phyloP scores from a whole-genome alignment of 2,888 invertebrate species.

The Melieria picta region DNA sequence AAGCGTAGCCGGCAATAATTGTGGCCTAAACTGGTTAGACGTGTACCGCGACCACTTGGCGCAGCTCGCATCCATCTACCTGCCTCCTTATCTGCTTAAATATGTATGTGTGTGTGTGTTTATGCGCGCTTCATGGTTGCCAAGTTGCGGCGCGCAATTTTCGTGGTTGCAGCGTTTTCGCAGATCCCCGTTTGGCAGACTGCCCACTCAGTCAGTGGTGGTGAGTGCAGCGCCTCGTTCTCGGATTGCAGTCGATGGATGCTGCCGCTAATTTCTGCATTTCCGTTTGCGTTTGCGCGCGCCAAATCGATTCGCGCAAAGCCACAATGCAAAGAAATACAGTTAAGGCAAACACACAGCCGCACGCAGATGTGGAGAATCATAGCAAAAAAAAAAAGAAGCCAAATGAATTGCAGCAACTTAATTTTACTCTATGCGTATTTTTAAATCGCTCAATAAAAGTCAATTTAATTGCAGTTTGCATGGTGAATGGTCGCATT shows the following conservation, averaged over 20 bases:
- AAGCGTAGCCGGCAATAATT: neutral
- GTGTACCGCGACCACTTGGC: no score
- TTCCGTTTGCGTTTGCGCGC: constrained; percentile 50
- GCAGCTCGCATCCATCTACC: neutral
- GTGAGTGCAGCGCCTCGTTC: neutral
- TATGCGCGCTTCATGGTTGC: neutral
- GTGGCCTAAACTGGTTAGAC: no score
- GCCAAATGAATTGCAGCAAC: constrained; percentile 37
- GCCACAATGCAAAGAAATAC: no score
- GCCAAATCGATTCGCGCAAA: constrained; percentile 45
- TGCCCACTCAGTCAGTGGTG: constrained; percentile 53
- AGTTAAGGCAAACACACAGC: no score
- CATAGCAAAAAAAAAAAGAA: no score
- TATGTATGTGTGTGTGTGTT: neutral
- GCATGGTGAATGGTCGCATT: neutral
- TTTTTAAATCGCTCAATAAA: constrained; percentile 48
- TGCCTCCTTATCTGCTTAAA: neutral
- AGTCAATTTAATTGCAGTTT: constrained; percentile 50
- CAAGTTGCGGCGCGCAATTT: neutral
- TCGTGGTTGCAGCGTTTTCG: neutral
- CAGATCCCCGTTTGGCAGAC: constrained; percentile 46
- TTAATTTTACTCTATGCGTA: constrained; percentile 43
- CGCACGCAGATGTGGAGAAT: no score
- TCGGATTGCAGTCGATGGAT: neutral
- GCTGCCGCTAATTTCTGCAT: constrained; percentile 20